Evolutionary conservation across 2,797 vertebrate species (phyloP).

Genomic region (Glossophaga mutica): DNA sequence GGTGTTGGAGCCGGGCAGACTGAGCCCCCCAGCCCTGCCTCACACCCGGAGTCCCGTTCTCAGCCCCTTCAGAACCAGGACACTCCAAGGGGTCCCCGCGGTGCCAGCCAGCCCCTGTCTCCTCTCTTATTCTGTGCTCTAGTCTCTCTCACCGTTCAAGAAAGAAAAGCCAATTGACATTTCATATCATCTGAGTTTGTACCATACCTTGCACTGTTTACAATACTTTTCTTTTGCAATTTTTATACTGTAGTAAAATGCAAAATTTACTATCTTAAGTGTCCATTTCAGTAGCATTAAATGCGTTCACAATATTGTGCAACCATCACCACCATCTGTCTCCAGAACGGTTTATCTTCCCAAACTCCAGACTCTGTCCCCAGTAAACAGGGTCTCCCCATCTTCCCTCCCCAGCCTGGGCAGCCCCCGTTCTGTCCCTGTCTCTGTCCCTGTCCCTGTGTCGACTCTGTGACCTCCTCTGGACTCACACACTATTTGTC

Average conservation of each 20-base stretch:
- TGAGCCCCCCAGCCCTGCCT: not conserved
- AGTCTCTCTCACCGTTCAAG: not conserved
- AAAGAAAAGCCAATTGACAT: not conserved
- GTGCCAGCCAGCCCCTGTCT: accelerated
- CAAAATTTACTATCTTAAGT: not conserved
- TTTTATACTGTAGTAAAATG: not conserved
- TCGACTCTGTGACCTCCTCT: accelerated
- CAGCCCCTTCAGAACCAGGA: accelerated
- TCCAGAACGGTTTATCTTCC: not conserved
- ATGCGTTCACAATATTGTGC: not conserved
- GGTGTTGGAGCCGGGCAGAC: not conserved
- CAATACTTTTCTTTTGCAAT: accelerated
- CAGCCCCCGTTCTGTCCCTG: not conserved
- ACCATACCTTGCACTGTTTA: not conserved
- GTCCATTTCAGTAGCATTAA: not conserved
- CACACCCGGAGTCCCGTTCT: not conserved
- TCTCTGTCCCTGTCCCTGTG: not conserved
- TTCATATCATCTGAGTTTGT: not conserved
- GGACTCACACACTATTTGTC: not conserved
- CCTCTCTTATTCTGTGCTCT: not conserved
- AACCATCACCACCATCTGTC: not conserved
- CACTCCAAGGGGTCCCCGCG: not conserved
- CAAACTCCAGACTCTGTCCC: not conserved
- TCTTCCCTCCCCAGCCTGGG: not conserved
- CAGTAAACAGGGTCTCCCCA: accelerated